phyloP scores from a whole-genome alignment of 2,888 invertebrate species.

The Megalurothrips usitatus region DNA sequence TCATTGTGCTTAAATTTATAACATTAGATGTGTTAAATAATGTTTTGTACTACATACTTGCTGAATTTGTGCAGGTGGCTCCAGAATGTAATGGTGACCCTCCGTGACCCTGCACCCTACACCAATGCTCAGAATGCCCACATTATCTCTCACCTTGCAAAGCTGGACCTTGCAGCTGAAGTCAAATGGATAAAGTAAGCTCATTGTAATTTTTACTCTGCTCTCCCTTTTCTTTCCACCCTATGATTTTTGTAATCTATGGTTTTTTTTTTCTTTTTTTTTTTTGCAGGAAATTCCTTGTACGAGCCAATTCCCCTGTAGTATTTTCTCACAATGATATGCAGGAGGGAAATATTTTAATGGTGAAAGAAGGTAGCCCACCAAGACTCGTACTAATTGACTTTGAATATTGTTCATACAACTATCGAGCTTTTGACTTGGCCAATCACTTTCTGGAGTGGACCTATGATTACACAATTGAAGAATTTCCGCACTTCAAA shows the following conservation, averaged over 20 bases:
- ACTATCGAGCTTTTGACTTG: constrained; percentile 87
- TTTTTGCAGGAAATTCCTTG: constrained; percentile 16
- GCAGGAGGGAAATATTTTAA: constrained; percentile 79
- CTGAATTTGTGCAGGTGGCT: constrained; percentile 39
- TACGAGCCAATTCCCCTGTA: constrained; percentile 63
- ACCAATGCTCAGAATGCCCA: constrained; percentile 30
- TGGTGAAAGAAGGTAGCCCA: constrained; percentile 48
- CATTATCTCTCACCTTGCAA: constrained; percentile 36
- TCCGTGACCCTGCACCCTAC: constrained; percentile 31
- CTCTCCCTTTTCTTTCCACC: background rate
- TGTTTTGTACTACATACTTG: too few species aligned
- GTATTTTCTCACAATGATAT: constrained; percentile 93
- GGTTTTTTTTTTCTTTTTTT: constrained; percentile 26
- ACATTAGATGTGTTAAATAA: too few species aligned
- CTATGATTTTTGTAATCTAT: background rate
- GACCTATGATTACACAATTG: constrained; percentile 80
- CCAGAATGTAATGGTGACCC: constrained; percentile 35
- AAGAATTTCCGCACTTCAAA: constrained; percentile 70
- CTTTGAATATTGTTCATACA: constrained; percentile 94
- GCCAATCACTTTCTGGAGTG: constrained; percentile 94
- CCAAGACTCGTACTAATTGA: constrained; percentile 66
- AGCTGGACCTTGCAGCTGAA: constrained; percentile 59
- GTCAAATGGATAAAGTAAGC: constrained; percentile 64
- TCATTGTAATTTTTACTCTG: constrained; percentile 48
- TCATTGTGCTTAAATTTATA: too few species aligned